These are phyloP conservation scores for Vanacampus margaritifer DNA, from an alignment of 2,113 vertebrate genomes.

Conservation along the genomic window DNA sequence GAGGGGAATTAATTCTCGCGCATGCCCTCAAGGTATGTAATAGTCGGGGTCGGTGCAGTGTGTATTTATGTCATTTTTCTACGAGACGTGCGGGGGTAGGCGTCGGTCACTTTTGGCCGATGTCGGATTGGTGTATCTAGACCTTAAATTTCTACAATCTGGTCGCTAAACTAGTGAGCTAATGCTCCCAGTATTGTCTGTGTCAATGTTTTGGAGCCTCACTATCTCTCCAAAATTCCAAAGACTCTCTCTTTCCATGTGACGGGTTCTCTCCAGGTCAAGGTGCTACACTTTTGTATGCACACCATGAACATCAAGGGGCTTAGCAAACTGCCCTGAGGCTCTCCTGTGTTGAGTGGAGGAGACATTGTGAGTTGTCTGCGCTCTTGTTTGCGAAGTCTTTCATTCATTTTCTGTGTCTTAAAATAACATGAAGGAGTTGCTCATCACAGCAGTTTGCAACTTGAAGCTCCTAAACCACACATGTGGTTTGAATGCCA, in stretches of 20 bases:
- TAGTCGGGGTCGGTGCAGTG: too few relatives aligned
- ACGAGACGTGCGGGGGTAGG: too few relatives aligned
- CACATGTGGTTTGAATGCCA: constrained; percentile 15
- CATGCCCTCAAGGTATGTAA: too few relatives aligned
- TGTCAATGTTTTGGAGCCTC: neutral
- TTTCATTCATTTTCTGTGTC: neutral
- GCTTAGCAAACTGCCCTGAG: neutral
- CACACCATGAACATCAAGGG: neutral
- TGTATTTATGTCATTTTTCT: too few relatives aligned
- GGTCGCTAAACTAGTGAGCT: neutral
- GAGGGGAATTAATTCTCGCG: too few relatives aligned
- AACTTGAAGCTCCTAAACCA: constrained; percentile 1
- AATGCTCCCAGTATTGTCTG: neutral
- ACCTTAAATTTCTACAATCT: neutral
- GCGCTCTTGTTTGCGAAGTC: neutral
- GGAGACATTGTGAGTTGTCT: constrained; percentile 1
- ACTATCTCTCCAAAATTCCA: neutral
- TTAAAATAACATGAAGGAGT: constrained; percentile 3
- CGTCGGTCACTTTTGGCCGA: too few relatives aligned
- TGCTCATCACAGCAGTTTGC: constrained; percentile 5
- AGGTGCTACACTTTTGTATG: neutral
- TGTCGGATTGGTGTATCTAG: too few relatives aligned
- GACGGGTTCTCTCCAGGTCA: neutral
- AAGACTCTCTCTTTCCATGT: neutral
- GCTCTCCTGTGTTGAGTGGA: neutral